These are phyloP conservation scores for Gymnobelideus leadbeateri DNA, from an alignment of 2,113 vertebrate genomes.

Conservation along the genomic window DNA sequence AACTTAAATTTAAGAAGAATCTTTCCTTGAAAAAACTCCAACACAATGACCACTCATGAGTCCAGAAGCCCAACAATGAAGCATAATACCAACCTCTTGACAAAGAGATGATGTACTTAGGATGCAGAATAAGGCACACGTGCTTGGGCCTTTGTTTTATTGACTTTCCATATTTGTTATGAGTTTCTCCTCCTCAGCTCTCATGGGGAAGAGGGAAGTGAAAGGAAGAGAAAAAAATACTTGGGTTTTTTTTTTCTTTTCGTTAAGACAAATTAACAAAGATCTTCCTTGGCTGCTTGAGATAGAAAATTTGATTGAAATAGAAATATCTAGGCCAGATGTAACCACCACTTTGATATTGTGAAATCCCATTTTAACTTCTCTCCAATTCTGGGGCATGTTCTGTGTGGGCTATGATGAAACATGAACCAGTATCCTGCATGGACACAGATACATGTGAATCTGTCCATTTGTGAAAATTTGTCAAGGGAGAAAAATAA, in stretches of 20 bases:
- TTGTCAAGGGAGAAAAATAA: no score
- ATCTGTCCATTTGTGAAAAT: no score
- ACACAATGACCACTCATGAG: background rate
- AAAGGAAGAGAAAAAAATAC: background rate
- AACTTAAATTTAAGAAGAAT: background rate
- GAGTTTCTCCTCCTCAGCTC: background rate
- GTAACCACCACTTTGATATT: no score
- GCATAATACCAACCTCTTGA: background rate
- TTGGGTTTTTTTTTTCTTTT: no score
- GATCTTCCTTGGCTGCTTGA: background rate
- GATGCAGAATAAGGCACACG: background rate
- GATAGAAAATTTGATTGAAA: background rate
- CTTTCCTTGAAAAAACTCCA: background rate
- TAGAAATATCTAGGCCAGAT: background rate
- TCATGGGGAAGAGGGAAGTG: background rate
- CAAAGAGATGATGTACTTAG: background rate
- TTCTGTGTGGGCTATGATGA: no score
- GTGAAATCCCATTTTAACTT: no score
- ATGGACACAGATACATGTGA: no score
- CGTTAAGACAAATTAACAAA: background rate
- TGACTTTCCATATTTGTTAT: background rate
- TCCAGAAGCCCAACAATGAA: background rate
- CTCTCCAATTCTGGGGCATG: no score
- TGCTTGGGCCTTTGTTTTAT: background rate
- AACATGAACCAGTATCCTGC: no score